Base-by-base conservation (phyloP, 2,888 invertebrate genomes). In the Cecidostiba fungosa region DNA sequence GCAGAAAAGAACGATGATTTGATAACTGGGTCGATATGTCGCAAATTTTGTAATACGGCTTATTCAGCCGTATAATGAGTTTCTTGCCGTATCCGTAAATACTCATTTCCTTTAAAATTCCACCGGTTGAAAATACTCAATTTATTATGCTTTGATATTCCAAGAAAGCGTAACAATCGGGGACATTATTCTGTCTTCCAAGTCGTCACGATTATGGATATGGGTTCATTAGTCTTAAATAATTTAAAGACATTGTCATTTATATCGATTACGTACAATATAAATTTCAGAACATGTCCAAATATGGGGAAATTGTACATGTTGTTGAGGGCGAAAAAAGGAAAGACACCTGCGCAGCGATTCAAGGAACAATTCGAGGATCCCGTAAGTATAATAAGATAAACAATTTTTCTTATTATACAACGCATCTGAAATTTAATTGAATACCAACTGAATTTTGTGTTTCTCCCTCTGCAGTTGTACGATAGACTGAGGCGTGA, bases 401-500 rank as follows among this genome's bases (percentile, higher is more conserved):
- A n/a, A 16, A 23, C 47, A 59, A 36, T 3, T 32, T n/a, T 62
- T 10, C n/a, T 8, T 32, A 3, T 23, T 16, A n/a, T 16, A 3
- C 32, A 32, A 3, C 1, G 1, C 43, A 12, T 43, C 1, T 8
- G 2, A 43, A 10, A 43, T 43, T 43, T 8, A 43, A 12, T 43
- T n/a, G n/a, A 43, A 43, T 43, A 12, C 43, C 12, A 43, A 43
- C 12, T 12, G 12, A 12, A 43, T 43, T 43, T 43, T 43, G n/a
- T 16, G 0, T n/a, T 54, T 54, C 10, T n/a, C 6, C 78, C 80
- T 29, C 91, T 91, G 19, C 87, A 95, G 95, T 88, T 95, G 29
- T 95, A 94, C 89, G 94, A 94, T 62, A 92, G 93, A 19, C 89
- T 96, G 84, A 94, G 93, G 87, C 89, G 91, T 29, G 93, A 94